phyloP scores from a whole-genome alignment of 92 coral and sea anemone species.

The Palythoa grandis region DNA sequence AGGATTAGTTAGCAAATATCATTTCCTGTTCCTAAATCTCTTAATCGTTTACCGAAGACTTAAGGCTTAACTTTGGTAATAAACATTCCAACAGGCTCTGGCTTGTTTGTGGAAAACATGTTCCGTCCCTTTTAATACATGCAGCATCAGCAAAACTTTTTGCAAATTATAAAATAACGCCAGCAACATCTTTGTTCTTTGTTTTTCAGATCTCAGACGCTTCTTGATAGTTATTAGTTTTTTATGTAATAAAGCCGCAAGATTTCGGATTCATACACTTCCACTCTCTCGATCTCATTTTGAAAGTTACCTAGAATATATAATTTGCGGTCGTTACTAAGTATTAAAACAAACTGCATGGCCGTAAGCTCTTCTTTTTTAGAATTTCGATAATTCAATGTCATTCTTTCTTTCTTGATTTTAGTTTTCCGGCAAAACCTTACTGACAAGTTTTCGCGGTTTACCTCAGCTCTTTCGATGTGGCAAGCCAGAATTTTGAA shows the following conservation, averaged over 20 bases:
- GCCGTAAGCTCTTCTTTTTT: neutral
- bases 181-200: neutral
- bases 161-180: neutral
- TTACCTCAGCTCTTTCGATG: neutral
- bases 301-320: neutral
- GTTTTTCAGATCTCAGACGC: neutral
- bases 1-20: neutral
- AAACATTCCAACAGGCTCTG: neutral
- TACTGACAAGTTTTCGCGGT: neutral
- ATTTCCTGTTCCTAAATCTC: constrained; percentile 1
- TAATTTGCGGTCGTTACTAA: neutral
- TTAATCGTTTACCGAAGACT: neutral
- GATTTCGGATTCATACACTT: neutral
- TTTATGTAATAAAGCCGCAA: neutral
- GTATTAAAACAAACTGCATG: neutral
- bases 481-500: neutral
- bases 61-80: neutral
- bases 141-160: constrained; percentile 1
- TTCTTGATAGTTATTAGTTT: neutral
- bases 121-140: neutral
- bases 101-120: neutral
- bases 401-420: neutral
- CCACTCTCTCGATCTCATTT: neutral
- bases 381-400: neutral
- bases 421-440: neutral